phyloP scores from a whole-genome alignment of 1,140 invertebrate species.

The Atopsyche davidsoni region DNA sequence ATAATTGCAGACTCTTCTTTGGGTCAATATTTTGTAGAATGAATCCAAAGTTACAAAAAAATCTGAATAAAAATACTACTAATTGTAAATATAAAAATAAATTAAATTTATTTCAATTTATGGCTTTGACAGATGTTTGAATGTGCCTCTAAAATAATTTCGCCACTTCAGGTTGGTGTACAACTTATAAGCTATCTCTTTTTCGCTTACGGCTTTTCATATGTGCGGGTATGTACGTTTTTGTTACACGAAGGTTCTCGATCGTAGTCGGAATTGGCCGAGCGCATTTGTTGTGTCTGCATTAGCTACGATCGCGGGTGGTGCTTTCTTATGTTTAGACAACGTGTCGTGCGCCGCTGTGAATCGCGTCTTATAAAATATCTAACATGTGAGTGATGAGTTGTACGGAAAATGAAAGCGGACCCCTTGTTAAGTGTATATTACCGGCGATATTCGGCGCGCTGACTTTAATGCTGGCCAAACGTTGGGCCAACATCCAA shows the following conservation, averaged over 20 bases:
- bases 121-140: no score
- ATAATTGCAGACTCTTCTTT: not conserved
- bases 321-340: constrained; percentile 10
- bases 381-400: constrained; percentile 47
- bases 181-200: no score
- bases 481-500: constrained; percentile 44
- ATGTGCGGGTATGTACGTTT: no score
- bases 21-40: not conserved
- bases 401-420: constrained; percentile 50
- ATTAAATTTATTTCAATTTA: no score
- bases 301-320: no score
- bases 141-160: no score
- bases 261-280: no score
- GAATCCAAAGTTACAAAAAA: not conserved
- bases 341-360: constrained; percentile 17
- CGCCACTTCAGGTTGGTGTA: no score
- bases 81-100: no score
- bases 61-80: not conserved
- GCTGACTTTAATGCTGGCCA: constrained; percentile 44
- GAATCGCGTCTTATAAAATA: constrained; percentile 15
- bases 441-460: constrained; percentile 46
- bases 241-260: no score
- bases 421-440: constrained; percentile 49
- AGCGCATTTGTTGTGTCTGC: constrained; percentile 9
- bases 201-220: no score